Base-by-base conservation (phyloP, 2,797 vertebrate genomes). In the Crypturellus tataupa region DNA sequence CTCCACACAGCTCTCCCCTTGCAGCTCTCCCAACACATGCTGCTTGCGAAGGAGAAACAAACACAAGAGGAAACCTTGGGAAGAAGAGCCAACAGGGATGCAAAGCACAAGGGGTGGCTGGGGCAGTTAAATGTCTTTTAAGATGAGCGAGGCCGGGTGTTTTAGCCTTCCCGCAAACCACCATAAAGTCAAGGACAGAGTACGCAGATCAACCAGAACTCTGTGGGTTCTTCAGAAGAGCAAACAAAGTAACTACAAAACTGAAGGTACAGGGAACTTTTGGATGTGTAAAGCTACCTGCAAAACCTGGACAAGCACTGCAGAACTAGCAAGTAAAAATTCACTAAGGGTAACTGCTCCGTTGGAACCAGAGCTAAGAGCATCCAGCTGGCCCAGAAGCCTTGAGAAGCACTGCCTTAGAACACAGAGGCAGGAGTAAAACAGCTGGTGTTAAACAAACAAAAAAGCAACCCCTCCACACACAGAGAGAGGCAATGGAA, bases 291-390 rank as follows among this genome's bases (percentile, higher is more conserved):
- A 69, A 64, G 67, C 16, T 65, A 46, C 25, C 72, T 75, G 60
- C 80, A 65, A 40, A 62, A 70, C 58, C 80, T 46, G 2, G 75
- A 65, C 11, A 63, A 81, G 15, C 35, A 86, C 33, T 55, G 17
- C 53, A 55, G 53, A 55, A 55, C 17, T 73, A 68, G 62, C 71
- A 65, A 86, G 80, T 24, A 71, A 7, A 15, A 53, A 46, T 78
- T 42, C 0, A 1, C 78, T 59, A 29, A 21, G 70, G 47, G 53
- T 8, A 11, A 31, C 53, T 0, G 0, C 51, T 6, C 39, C 25
- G 27, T 0, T 8, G 40, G 20, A 73, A 69, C 5, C 42, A 15
- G 60, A 85, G 60, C 29, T 24, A 56, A 35, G 29, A 37, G 6
- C 0, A 4, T 4, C 46, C 15, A 4, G 65, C 65, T 3, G 5